Conservation (phyloP, 64 coral and sea anemone genomes). For the Porites australiensis region DNA sequence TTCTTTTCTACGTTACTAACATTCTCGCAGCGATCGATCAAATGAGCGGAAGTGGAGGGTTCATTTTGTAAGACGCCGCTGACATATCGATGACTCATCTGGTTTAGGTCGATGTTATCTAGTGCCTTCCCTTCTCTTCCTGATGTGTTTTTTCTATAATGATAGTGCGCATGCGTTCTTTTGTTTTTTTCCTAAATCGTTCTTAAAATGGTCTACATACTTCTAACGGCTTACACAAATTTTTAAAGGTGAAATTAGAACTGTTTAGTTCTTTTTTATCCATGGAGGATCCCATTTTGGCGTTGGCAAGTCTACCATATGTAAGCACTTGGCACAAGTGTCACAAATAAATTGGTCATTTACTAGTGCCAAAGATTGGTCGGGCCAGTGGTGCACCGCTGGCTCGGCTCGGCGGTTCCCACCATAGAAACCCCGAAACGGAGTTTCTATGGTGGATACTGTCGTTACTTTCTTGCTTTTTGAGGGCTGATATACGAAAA, state of each 20-base stretch:
- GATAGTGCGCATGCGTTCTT: too few relatives aligned
- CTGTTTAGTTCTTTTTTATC: background rate
- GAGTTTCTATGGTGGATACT: background rate
- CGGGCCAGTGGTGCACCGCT: background rate
- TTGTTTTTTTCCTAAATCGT: too few relatives aligned
- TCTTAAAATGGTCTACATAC: too few relatives aligned
- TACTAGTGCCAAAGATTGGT: background rate
- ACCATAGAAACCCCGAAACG: background rate
- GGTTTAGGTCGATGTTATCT: slow-evolving; percentile 22
- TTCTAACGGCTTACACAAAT: too few relatives aligned
- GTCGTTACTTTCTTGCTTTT: background rate
- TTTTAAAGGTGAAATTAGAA: too few relatives aligned
- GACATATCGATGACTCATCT: slow-evolving; percentile 22
- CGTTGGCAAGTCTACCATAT: too few relatives aligned
- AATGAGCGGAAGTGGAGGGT: background rate
- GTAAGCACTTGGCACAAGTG: background rate
- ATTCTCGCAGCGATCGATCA: too few relatives aligned
- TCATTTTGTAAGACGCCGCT: slow-evolving; percentile 12
- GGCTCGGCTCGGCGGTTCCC: background rate
- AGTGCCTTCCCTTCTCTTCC: slow-evolving; percentile 1
- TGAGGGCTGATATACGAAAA: too few relatives aligned
- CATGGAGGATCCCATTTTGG: background rate
- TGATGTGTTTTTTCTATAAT: too few relatives aligned
- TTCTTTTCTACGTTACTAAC: too few relatives aligned
- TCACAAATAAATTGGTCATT: background rate